These are phyloP conservation scores for Drosophila ustulata DNA, from an alignment of 2,888 invertebrate genomes.

Conservation along the genomic window DNA sequence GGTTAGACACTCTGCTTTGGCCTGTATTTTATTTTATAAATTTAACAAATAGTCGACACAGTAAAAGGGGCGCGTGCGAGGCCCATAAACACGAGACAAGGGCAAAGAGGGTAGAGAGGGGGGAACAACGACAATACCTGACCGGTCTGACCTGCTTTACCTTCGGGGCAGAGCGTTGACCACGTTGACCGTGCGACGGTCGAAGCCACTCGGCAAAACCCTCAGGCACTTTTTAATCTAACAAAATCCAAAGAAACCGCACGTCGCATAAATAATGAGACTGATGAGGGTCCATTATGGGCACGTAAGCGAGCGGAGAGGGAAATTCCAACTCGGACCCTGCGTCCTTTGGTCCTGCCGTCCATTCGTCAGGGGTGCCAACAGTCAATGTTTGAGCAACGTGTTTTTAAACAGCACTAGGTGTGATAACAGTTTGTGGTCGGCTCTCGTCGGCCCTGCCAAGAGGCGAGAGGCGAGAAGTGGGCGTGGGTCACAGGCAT, in stretches of 20 bases:
- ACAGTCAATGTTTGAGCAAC: slow-evolving; percentile 81
- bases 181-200: slow-evolving; percentile 71
- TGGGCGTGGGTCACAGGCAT: slow-evolving; percentile 68
- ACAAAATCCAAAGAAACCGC: slow-evolving; percentile 83
- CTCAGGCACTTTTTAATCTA: slow-evolving; percentile 81
- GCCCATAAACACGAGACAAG: slow-evolving; percentile 65
- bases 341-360: slow-evolving; percentile 2
- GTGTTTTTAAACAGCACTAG: slow-evolving; percentile 76
- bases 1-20: slow-evolving; percentile 17
- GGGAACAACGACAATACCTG: slow-evolving; percentile 73
- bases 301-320: slow-evolving; percentile 65
- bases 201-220: slow-evolving; percentile 73
- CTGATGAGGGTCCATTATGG: slow-evolving; percentile 83
- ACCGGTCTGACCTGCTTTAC: slow-evolving; percentile 73
- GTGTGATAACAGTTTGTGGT: slow-evolving; percentile 78
- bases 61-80: slow-evolving; percentile 73
- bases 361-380: slow-evolving; percentile 47
- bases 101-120: slow-evolving; percentile 23
- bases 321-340: too few species aligned
- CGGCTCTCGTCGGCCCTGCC: slow-evolving; percentile 14
- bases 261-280: slow-evolving; percentile 82
- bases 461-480: background rate
- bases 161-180: slow-evolving; percentile 67
- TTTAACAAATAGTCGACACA: slow-evolving; percentile 76
- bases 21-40: slow-evolving; percentile 73